Base-by-base conservation (phyloP, 2,797 vertebrate genomes). In the Hyperoplus lanceolatus region DNA sequence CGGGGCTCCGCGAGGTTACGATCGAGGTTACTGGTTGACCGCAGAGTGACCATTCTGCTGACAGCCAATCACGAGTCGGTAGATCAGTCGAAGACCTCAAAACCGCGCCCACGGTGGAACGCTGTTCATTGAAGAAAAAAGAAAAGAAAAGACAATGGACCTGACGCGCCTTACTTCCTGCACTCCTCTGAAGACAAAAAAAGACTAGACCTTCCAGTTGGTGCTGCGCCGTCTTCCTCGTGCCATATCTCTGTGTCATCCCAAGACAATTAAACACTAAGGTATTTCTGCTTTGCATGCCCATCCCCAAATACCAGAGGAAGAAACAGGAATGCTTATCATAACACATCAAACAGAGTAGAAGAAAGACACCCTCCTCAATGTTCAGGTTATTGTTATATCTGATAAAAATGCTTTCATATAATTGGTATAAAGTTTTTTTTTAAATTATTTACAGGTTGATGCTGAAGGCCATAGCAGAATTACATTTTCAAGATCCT, bases 171-270 rank as follows among this genome's bases (percentile, higher is more conserved):
- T 64, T 39, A 64, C 18, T 73, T 79, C 70, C 63, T 75, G 75
- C 54, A 18, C 29, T 45, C 68, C n/a, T 65, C 18, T 75, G 68
- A 74, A 41, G 63, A 88, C 66, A 82, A 53, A 82, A 86, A 83
- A 79, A 86, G 82, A 94, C 90, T 80, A 63, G 87, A 82, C 78
- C 57, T 81, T 87, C 92, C 88, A 92, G 92, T 92, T 91, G 53
- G 21, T 78, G 68, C 69, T 70, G 59, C 36, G 4, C 46, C 2
- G 59, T 85, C 82, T 89, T 85, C 68, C 83, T 83, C 63, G 15
- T 85, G 61, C 68, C 56, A 67, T 63, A 55, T 21, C 70, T 62
- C 6, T 77, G 55, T 73, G 55, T 68, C 70, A 76, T 69, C 39
- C 38, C 64, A 64, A 77, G 48, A 78, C 60, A 80, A 64, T 80